Evolutionary conservation across 2,888 invertebrate species (phyloP), one percentile per base, ranked within the genome.

Genomic region (Sussaba pulchella): DNA sequence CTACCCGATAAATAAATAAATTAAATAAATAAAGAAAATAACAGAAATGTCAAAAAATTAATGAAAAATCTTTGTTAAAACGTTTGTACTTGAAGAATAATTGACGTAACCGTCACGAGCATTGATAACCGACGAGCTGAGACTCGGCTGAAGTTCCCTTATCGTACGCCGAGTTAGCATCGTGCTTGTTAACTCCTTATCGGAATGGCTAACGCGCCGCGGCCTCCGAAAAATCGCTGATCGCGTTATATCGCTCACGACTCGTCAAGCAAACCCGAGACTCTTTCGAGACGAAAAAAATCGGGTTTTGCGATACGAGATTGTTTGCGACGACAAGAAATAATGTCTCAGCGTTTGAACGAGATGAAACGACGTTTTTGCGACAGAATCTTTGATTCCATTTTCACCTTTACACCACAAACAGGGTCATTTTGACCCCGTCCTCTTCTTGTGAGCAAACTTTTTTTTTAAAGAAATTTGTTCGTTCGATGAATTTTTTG

Each of bases 101-200:
- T 39, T 64, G 54, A 61, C 61, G 71, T 73, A 72, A 71, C 54
- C 63, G 31, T 63, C 31, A 67, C 50, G 50, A n/a, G 31, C 36
- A 17, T 50, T 66, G 45, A 73, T 31, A 73, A 69, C 71, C 78
- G 73, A 82, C 77, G 73, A 67, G 79, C 75, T 74, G 76, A 83
- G 70, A 77, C 73, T 78, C 69, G 57, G 78, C n/a, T 67, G 79
- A 70, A 36, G 66, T 61, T 47, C 63, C 76, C 84, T 85, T 85
- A 85, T 85, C 85, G 76, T 59, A 36, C 5, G 45, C 54, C n/a
- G 50, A 52, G 69, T 73, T 70, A 36, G 75, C 82, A 79, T 70
- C 73, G 67, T 77, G 39, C 82, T 82, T 81, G 81, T 76, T 78
- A 84, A 82, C 82, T 85, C 75, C 82, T 89, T 89, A 89, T 89